Base-by-base conservation (phyloP, 2,888 invertebrate genomes). In the Piscicola geometra region DNA sequence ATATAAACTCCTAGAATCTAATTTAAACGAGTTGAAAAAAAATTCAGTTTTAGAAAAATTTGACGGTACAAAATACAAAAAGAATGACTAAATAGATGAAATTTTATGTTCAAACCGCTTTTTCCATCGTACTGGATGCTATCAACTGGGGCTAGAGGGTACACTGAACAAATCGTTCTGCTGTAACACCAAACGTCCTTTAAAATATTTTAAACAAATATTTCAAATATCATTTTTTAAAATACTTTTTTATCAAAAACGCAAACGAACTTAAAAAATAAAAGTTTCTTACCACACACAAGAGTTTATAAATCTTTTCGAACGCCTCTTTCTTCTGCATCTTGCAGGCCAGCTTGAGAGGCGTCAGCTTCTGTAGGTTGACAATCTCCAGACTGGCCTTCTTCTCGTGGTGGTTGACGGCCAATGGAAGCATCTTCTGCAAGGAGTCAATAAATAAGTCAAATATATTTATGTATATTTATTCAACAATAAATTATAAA, bases 181-280 rank as follows among this genome's bases (percentile, higher is more conserved):
- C 96, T 96, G 87, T 97, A 99, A 73, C 97, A 88, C 99, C 99
- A 99, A 87, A 98, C 95, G 86, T 97, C 98, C 84, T 93, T 41
- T 28, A 76, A 73, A 73, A 28, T 21, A 32, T 75, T n/a, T 21
- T 56, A 25, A 71, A 33, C 15, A 41, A 41, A 41, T 41, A 9
- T 9, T 41, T 15, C 5, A 9, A 41, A 41, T 9, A 41, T 41
- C 5, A 41, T 41, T 41, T 15, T 41, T 41, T 9, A 15, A 3
- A 56, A 56, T 56, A 5, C n/a, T 56, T 56, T 56, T 56, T 56
- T 18, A 9, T 41, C 41, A 41, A 5, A 56, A 18, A 18, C 5
- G n/a, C 5, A 25, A 56, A 9, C n/a, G 60, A 56, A 56, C 9
- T 21, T 15, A 47, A 15, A 15, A 15, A 47, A 15, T 47, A n/a